A percentile compares a stretch with the other conserved stretches of the same genome.
Conservation (phyloP, 2,797 vertebrate genomes). For the Tadarida brasiliensis region DNA sequence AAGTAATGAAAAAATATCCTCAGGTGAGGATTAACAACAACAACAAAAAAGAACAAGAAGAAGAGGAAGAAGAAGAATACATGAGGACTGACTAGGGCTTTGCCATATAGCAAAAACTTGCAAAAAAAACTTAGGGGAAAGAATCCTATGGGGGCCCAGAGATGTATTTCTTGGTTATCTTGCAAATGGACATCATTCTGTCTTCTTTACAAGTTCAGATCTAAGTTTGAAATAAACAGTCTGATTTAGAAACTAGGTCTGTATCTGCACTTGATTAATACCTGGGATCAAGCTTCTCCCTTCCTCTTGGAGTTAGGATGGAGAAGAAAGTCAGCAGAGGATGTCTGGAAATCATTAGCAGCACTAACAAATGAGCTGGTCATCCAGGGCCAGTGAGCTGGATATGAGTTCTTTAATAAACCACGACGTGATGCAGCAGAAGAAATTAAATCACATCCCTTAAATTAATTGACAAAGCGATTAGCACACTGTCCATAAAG, state of each 20-base stretch:
- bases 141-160: neutral
- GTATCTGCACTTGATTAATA: neutral
- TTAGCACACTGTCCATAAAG: slow-evolving; percentile 53
- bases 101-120: neutral
- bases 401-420: slow-evolving; percentile 62
- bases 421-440: neutral
- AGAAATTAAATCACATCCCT: slow-evolving; percentile 64
- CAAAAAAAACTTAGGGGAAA: neutral
- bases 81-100: neutral
- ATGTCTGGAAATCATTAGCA: slow-evolving; percentile 14
- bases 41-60: no score
- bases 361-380: slow-evolving; percentile 42
- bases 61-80: neutral
- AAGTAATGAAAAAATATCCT: no score
- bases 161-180: neutral
- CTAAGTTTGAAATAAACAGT: neutral
- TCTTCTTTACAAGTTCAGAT: slow-evolving; percentile 4
- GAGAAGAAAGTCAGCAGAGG: neutral
- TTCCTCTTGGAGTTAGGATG: neutral
- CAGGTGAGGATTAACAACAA: no score
- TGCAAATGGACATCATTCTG: neutral
- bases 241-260: slow-evolving; percentile 31
- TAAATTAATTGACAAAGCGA: slow-evolving; percentile 61
- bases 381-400: slow-evolving; percentile 22
- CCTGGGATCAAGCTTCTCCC: neutral